Conservation (phyloP, 2,797 vertebrate genomes). For the Sibirionetta formosa region DNA sequence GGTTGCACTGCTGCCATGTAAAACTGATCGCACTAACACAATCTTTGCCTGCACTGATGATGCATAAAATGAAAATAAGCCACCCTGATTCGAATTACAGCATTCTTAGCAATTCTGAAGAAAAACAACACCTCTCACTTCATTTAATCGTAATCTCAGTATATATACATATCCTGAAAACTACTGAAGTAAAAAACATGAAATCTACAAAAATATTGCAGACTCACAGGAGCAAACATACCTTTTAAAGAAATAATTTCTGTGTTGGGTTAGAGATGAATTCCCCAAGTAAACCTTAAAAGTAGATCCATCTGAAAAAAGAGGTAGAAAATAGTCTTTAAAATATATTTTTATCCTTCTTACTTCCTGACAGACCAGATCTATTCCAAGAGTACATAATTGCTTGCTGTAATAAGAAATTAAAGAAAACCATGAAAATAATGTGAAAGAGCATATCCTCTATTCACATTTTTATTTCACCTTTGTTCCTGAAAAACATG, state of each 20-base stretch:
- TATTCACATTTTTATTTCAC: neutral
- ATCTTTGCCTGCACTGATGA: neutral
- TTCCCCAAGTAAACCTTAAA: neutral
- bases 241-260: neutral
- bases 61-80: neutral
- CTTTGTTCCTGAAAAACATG: neutral
- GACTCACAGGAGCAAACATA: neutral
- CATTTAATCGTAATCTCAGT: neutral
- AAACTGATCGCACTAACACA: neutral
- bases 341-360: neutral
- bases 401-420: neutral
- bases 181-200: neutral
- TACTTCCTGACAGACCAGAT: neutral
- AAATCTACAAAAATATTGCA: neutral
- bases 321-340: neutral
- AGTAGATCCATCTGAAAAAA: neutral
- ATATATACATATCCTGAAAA: neutral
- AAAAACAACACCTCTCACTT: neutral
- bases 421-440: neutral
- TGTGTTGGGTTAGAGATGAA: neutral
- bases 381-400: neutral
- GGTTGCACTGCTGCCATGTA: neutral
- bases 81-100: neutral
- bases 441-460: neutral
- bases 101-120: neutral